Evolutionary conservation across 2,888 invertebrate genomes (phyloP).

Genomic region (Neuroscelio doddi): DNA sequence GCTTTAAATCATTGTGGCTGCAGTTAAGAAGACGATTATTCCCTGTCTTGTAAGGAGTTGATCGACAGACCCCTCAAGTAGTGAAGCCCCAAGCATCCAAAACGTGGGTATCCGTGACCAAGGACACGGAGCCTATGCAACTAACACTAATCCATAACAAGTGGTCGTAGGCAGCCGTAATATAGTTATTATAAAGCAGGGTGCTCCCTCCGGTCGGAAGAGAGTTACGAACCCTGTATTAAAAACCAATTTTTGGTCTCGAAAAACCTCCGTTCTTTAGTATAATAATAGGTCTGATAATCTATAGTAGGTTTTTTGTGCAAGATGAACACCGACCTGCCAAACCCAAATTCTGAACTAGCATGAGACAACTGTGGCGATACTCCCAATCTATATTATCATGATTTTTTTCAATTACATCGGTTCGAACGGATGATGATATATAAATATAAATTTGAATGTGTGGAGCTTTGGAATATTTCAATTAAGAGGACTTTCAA

Average conservation of each 20-base stretch:
- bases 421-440: slow-evolving; percentile 45
- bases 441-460: slow-evolving; percentile 1
- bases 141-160: slow-evolving; percentile 30
- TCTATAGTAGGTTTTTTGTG: slow-evolving; percentile 71
- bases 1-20: slow-evolving; percentile 28
- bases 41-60: slow-evolving; percentile 31
- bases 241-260: slow-evolving; percentile 71
- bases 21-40: slow-evolving; percentile 36
- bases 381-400: slow-evolving; percentile 59
- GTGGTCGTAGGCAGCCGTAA: slow-evolving; percentile 66
- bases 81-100: slow-evolving; percentile 25
- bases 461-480: background rate
- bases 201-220: slow-evolving; percentile 58
- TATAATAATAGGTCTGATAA: slow-evolving; percentile 71
- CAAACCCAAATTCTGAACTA: slow-evolving; percentile 29
- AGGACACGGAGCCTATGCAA: slow-evolving; percentile 11
- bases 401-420: slow-evolving; percentile 66
- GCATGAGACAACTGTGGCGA: slow-evolving; percentile 63
- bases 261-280: slow-evolving; percentile 66
- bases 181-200: slow-evolving; percentile 70
- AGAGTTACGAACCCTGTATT: slow-evolving; percentile 69
- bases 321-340: slow-evolving; percentile 56
- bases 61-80: slow-evolving; percentile 40
- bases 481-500: too few species aligned
- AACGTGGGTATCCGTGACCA: slow-evolving; percentile 23